These are phyloP conservation scores for Neostethus bicornis DNA, from an alignment of 2,797 vertebrate genomes.

Conservation along the genomic window DNA sequence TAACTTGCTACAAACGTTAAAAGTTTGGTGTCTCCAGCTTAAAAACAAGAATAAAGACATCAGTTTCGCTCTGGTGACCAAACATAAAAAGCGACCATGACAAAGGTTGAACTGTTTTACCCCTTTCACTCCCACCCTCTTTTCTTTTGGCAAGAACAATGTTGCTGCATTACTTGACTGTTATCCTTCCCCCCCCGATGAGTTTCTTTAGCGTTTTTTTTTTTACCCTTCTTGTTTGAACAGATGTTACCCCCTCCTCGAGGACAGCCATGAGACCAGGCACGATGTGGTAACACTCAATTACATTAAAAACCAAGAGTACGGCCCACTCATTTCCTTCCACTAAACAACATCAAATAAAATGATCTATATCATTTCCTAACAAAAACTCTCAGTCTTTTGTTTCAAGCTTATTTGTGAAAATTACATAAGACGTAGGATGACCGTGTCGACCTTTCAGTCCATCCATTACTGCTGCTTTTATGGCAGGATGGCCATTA, in stretches of 20 bases:
- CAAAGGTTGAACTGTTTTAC: conserved; percentile 76
- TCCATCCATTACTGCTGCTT: conserved; percentile 12
- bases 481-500: conserved; percentile 19
- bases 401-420: conserved; percentile 65
- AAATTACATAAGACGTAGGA: conserved; percentile 59
- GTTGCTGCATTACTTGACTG: conserved; percentile 75
- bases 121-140: conserved; percentile 56
- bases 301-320: conserved; percentile 69
- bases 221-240: conserved; percentile 80
- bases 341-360: conserved; percentile 66
- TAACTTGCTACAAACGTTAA: conserved; percentile 45
- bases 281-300: conserved; percentile 71
- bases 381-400: conserved; percentile 46
- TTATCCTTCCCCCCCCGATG: conserved; percentile 79
- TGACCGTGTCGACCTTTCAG: conserved; percentile 64
- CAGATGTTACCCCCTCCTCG: conserved; percentile 78
- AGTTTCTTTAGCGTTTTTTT: conserved; percentile 76
- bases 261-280: conserved; percentile 59
- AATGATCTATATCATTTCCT: conserved; percentile 63
- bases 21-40: conserved; percentile 47
- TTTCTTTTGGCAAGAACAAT: conserved; percentile 77
- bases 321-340: conserved; percentile 72
- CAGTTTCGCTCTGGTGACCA: conserved; percentile 66
- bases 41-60: conserved; percentile 37
- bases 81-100: conserved; percentile 73